Percentiles rank a stretch among this genome's conserved stretches.
phyloP scores from a whole-genome alignment of 1,140 invertebrate species.

The Maniola jurtina region DNA sequence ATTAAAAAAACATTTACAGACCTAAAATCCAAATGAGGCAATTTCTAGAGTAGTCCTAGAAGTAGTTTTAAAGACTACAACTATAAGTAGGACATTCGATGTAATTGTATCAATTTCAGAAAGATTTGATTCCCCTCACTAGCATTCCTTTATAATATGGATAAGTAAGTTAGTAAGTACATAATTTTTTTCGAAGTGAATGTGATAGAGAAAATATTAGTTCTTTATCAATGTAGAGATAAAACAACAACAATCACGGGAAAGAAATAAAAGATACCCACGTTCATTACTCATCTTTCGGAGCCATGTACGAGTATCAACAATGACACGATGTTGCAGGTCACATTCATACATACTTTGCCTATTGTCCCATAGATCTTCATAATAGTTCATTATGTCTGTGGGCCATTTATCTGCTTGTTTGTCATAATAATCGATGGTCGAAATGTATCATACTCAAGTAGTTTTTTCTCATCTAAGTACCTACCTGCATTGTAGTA shows the following conservation, averaged over 20 bases:
- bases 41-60: too few relatives aligned
- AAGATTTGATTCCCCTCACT: too few relatives aligned
- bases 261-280: slow-evolving; percentile 2
- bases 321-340: slow-evolving; percentile 13
- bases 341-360: slow-evolving; percentile 15
- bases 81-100: too few relatives aligned
- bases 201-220: background rate
- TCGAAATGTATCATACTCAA: slow-evolving; percentile 3
- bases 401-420: slow-evolving; percentile 23
- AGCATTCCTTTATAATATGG: too few relatives aligned
- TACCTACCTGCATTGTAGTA: too few relatives aligned
- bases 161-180: too few relatives aligned
- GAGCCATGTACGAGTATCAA: slow-evolving; percentile 13
- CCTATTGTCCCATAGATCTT: slow-evolving; percentile 30
- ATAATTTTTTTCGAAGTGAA: background rate
- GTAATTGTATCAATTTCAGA: too few relatives aligned
- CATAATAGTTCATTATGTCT: slow-evolving; percentile 41
- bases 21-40: too few relatives aligned
- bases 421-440: slow-evolving; percentile 12
- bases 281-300: slow-evolving; percentile 16
- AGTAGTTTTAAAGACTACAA: too few relatives aligned
- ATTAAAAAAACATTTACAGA: too few relatives aligned
- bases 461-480: slow-evolving; percentile 2
- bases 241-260: background rate
- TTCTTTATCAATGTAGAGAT: background rate